Base-by-base conservation (phyloP, 2,113 vertebrate species). In the Casuarius casuarius region DNA sequence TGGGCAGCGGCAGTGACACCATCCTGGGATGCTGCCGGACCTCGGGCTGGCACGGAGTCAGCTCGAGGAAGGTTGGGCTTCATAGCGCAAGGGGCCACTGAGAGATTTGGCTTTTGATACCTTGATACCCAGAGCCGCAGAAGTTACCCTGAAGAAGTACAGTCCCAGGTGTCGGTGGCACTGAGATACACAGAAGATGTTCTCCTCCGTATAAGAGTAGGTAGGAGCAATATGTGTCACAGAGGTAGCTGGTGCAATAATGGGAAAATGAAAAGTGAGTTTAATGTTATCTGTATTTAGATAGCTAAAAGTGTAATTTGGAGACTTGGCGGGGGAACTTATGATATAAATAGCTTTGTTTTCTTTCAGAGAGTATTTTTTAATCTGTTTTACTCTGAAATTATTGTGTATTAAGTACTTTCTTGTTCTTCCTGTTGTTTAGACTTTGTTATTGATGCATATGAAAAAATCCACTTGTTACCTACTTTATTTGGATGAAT, bases 161-260 rank as follows among this genome's bases (percentile, higher is more conserved):
- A 22, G 46, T 8, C 25, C 35, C 21, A 0, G 12, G 61, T 46
- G 73, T 8, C 70, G 40, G 35, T 1, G 7, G n/a, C 51, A 17
- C 29, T 3, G 63, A 58, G 79, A 25, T 0, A 0, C 3, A 0
- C 28, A 31, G 82, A 21, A 61, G 19, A n/a, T 1, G 7, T 82
- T 31, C 31, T 65, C 40, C 51, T 51, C 35, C 16, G 11, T 9
- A 3, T 5, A 25, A 91, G 31, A 29, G 31, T 6, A 4, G 35
- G 62, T 7, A 65, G 74, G 58, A 84, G 63, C n/a, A 29, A 7
- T 12, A 5, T 0, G 0, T 65, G 58, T 31, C 78, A 19, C 35
- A 0, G 0, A 31, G 71, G 49, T 40, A 62, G 78, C n/a, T 82
- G 62, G 29, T 76, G n/a, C 75, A 48, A 35, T 38, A 12, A 8